These are phyloP conservation scores for Sebastes nivosus DNA, from an alignment of 2,797 vertebrate species.

Conservation along the genomic window DNA sequence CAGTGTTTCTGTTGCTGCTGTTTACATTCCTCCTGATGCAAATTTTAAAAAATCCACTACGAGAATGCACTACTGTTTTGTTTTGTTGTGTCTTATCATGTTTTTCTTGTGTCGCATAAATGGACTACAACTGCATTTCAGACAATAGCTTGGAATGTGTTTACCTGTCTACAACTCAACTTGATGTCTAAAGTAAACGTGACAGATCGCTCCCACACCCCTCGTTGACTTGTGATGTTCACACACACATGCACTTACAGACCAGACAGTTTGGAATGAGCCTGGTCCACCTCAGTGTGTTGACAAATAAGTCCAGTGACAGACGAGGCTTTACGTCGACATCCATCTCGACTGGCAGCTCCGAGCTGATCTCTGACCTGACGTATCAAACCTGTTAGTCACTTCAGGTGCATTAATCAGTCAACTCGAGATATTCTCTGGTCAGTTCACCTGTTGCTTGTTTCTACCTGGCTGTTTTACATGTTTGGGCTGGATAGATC, in stretches of 20 bases:
- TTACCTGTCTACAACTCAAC: conserved; percentile 46
- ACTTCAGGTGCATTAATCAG: conserved; percentile 23
- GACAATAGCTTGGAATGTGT: conserved; percentile 54
- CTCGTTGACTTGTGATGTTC: not conserved
- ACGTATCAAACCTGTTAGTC: conserved; percentile 30
- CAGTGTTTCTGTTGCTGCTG: not conserved
- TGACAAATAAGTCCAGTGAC: conserved; percentile 57
- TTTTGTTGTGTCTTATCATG: no score
- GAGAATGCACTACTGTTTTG: not conserved
- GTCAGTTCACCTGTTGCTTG: not conserved
- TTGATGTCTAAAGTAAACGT: conserved; percentile 47
- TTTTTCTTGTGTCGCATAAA: not conserved
- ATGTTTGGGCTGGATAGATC: not conserved
- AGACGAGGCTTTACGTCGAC: conserved; percentile 53
- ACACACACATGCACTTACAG: not conserved
- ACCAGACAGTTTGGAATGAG: conserved; percentile 59
- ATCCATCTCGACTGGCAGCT: conserved; percentile 50
- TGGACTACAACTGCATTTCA: not conserved
- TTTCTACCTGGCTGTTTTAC: not conserved
- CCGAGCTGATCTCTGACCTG: conserved; percentile 41
- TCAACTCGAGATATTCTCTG: not conserved
- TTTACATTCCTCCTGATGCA: no score
- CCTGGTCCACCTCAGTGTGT: conserved; percentile 30
- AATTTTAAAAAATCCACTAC: no score
- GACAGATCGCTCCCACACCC: conserved; percentile 16